These are phyloP conservation scores for Eucera pruinosa DNA, from an alignment of 2,888 invertebrate genomes.

Conservation along the genomic window DNA sequence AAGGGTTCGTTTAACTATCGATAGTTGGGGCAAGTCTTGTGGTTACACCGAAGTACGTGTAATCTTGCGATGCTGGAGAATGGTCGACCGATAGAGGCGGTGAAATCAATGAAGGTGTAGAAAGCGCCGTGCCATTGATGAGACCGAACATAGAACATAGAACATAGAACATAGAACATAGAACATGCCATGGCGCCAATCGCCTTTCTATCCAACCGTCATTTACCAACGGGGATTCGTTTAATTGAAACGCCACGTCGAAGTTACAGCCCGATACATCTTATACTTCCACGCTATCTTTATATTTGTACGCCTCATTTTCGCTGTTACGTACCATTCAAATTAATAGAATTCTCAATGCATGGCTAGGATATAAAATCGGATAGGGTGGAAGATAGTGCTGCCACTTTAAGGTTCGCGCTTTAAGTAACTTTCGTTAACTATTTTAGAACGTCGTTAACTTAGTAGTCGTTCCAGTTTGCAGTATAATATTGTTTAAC, in stretches of 20 bases:
- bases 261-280: slow-evolving; percentile 35
- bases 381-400: too few relatives aligned
- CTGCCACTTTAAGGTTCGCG: too few relatives aligned
- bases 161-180: too few relatives aligned
- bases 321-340: too few relatives aligned
- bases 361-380: too few relatives aligned
- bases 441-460: too few relatives aligned
- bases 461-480: too few relatives aligned
- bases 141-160: slow-evolving; percentile 49
- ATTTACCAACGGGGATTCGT: slow-evolving; percentile 62
- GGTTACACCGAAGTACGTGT: slow-evolving; percentile 49
- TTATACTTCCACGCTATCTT: too few relatives aligned
- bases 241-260: slow-evolving; percentile 64
- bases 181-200: slow-evolving; percentile 50
- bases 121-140: slow-evolving; percentile 45
- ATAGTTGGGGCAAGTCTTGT: slow-evolving; percentile 48
- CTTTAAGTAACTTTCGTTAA: too few relatives aligned
- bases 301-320: too few relatives aligned
- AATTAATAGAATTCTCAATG: too few relatives aligned
- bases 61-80: slow-evolving; percentile 48
- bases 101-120: slow-evolving; percentile 44
- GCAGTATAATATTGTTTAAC: too few relatives aligned
- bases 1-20: slow-evolving; percentile 46
- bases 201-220: slow-evolving; percentile 62
- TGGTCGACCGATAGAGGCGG: slow-evolving; percentile 16